These are phyloP conservation scores for Myotis davidii DNA, from an alignment of 2,113 vertebrate genomes.

Conservation along the genomic window DNA sequence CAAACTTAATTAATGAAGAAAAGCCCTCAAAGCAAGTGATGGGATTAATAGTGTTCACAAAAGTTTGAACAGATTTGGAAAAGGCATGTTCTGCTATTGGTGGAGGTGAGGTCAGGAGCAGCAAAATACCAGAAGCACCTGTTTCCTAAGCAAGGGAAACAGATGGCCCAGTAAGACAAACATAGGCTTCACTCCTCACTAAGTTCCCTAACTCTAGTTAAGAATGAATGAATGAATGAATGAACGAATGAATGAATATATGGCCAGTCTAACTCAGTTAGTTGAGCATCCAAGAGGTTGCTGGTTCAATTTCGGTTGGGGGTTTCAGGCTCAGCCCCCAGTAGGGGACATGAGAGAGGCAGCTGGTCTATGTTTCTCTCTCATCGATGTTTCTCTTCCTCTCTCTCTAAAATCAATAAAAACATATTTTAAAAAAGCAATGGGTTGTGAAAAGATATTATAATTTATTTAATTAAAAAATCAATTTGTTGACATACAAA, in stretches of 20 bases:
- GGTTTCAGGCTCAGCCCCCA: too few relatives aligned
- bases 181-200: not conserved
- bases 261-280: too few relatives aligned
- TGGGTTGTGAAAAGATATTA: not conserved
- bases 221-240: not conserved
- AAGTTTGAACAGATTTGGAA: not conserved
- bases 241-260: too few relatives aligned
- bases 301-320: too few relatives aligned
- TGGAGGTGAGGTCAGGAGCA: not conserved
- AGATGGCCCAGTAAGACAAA: not conserved
- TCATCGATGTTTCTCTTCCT: too few relatives aligned
- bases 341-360: too few relatives aligned
- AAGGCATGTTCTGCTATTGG: not conserved
- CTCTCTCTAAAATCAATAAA: too few relatives aligned
- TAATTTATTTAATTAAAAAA: conserved; percentile 42
- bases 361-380: too few relatives aligned
- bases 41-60: conserved; percentile 34
- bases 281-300: too few relatives aligned
- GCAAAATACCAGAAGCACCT: not conserved
- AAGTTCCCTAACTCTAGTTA: not conserved
- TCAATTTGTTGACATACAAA: not conserved
- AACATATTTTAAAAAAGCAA: not conserved
- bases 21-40: not conserved
- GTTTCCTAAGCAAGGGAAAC: not conserved
- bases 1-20: conserved; percentile 18